Base-by-base conservation (phyloP, 23 tunicate genomes). In the Trididemnum miniatum region DNA sequence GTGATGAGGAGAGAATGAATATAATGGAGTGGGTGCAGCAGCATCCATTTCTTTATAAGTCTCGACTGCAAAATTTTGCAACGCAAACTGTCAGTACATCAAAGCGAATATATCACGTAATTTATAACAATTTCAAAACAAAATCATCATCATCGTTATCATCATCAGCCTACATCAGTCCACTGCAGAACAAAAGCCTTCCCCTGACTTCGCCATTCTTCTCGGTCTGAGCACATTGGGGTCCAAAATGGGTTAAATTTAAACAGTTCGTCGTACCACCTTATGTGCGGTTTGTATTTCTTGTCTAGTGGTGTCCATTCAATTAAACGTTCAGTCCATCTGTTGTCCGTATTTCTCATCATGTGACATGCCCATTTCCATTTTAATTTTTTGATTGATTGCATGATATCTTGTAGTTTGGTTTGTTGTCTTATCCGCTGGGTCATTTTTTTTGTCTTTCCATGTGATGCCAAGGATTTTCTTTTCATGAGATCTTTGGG, bases 401-500 rank as follows among this genome's bases (percentile, higher is more conserved):
- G 15, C 5, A 62, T 26, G 22, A 20, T 25, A 62, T 62, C 67
- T n/a, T 62, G 29, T 62, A 62, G 22, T 62, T 62, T 12, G 27
- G 67, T 62, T 62, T 62, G 67, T 62, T 62, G 25, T 62, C 67
- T 15, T 12, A 15, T 62, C 67, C 67, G 22, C 22, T 62, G 5
- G 4, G 67, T 26, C 22, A 26, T 62, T 62, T n/a, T 62, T 44
- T 62, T 62, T 62, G 67, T 62, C 26, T 62, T 62, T 62, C 67
- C 67, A 62, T 20, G 29, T 62, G 29, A 62, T 62, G 4, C 67
- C 67, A 4, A 62, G 4, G 5, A 62, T 62, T 62, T 62, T 62
- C 67, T 62, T 62, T 15, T 62, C 67, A 62, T 12, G 67, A n/a
- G 67, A 62, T 62, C 67, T 62, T 62, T 62, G 67, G 15, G 29